Evolutionary conservation across 2,888 invertebrate species (phyloP), one percentile per base, ranked within the genome.

Genomic region (Cephus runcator): DNA sequence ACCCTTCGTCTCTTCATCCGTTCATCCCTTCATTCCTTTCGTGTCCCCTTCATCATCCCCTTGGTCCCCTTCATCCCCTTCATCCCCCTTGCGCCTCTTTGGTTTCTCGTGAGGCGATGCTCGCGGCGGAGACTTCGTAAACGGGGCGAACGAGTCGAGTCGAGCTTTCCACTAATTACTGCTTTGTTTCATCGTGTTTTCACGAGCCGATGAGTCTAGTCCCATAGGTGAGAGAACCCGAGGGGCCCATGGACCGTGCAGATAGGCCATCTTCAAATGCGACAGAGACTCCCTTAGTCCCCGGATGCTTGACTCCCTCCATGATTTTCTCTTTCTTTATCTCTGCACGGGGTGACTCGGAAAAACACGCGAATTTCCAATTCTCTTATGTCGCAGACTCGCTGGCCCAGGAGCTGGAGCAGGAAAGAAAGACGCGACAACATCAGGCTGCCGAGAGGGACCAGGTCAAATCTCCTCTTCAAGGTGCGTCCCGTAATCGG

Each of bases 391-490:
- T 93, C 93, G 82, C 94, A 97, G 97, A 97, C 93, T 95, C 96
- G 79, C 92, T 97, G 90, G 97, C 96, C 84, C 96, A 96, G 92
- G 97, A 97, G 92, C 93, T 97, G 90, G 97, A 97, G 92, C 94
- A 97, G 94, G 97, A 97, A 92, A 94, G 97, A 91, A 97, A 97
- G 92, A 94, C 95, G 74, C 95, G 97, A 83, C 96, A 96, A 89
- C 96, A 96, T 87, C 94, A 94, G 85, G 93, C 93, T 83, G 93
- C 94, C 91, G 97, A 97, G 90, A 94, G 96, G 83, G 97, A 97
- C 90, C 91, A 91, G 85, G 96, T 97, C 77, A 97, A 97, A 92
- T 96, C 97, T 86, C 96, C 97, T 69, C 93, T 97, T 82, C 96
- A 96, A 87, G 97, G 97, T 92, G 85, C 85, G 89, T 89, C 77